Conservation (phyloP, 2,113 vertebrate species). For the Scytalopus superciliaris region DNA sequence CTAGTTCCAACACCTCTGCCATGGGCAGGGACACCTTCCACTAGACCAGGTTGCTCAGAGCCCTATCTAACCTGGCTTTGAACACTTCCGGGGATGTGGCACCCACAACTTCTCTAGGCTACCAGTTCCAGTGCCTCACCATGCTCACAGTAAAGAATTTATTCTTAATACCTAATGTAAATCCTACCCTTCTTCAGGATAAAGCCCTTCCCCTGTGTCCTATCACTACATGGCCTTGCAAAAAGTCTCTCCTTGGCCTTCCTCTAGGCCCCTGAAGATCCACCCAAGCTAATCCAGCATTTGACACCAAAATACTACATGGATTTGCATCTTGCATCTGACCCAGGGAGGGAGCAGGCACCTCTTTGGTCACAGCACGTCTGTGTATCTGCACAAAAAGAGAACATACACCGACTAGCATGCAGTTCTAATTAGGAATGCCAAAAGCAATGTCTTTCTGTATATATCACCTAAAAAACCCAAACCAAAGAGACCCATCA, state of each 20-base stretch:
- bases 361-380: neutral
- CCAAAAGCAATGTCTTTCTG: neutral
- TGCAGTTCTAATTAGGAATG: neutral
- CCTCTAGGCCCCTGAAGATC: neutral
- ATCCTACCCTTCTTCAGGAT: neutral
- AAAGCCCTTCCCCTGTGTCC: neutral
- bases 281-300: neutral
- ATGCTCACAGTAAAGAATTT: neutral
- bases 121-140: neutral
- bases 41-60: neutral
- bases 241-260: neutral
- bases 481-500: neutral
- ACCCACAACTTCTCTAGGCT: neutral
- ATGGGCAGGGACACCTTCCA: neutral
- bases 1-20: neutral
- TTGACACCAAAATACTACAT: neutral
- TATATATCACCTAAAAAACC: neutral
- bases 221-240: neutral
- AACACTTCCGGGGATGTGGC: neutral
- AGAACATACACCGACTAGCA: neutral
- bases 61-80: neutral
- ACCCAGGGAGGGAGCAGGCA: neutral
- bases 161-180: neutral
- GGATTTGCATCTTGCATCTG: neutral
- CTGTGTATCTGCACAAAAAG: neutral